Percentiles rank a stretch among this genome's conserved stretches.
Conservation (phyloP, 2,797 vertebrate genomes). For the Buceros bicornis region DNA sequence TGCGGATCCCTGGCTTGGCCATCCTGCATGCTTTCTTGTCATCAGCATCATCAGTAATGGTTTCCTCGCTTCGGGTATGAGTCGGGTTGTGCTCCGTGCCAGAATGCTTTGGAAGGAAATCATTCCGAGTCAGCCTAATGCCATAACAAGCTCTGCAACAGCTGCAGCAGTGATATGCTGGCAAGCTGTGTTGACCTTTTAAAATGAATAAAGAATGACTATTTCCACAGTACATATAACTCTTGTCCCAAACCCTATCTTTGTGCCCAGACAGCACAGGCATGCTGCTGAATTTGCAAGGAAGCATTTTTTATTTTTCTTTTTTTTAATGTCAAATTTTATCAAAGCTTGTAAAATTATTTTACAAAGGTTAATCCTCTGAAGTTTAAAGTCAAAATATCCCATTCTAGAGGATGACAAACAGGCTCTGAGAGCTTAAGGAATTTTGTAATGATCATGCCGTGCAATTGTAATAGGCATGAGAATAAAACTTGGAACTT, state of each 20-base stretch:
- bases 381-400: constrained; percentile 26
- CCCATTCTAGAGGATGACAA: constrained; percentile 3
- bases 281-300: constrained; percentile 63
- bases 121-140: constrained; percentile 68
- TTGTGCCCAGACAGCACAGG: constrained; percentile 53
- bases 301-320: constrained; percentile 35
- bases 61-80: constrained; percentile 35
- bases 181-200: constrained; percentile 72
- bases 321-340: constrained; percentile 50
- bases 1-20: neutral
- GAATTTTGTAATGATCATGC: constrained; percentile 11
- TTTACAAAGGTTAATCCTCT: constrained; percentile 33
- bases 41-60: constrained; percentile 31
- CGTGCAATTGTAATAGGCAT: neutral
- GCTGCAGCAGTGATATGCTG: constrained; percentile 70
- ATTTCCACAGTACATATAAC: constrained; percentile 63
- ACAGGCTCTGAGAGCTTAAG: constrained; percentile 8
- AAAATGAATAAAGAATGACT: constrained; percentile 70
- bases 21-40: constrained; percentile 20
- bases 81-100: constrained; percentile 24
- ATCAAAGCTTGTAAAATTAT: constrained; percentile 44
- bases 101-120: constrained; percentile 67
- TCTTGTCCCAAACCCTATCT: constrained; percentile 64
- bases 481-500: neutral
- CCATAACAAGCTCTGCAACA: constrained; percentile 73